Evolutionary conservation across 2,888 invertebrate species (phyloP), one percentile per base, ranked within the genome.

Genomic region (Microctonus aethiopoides): DNA sequence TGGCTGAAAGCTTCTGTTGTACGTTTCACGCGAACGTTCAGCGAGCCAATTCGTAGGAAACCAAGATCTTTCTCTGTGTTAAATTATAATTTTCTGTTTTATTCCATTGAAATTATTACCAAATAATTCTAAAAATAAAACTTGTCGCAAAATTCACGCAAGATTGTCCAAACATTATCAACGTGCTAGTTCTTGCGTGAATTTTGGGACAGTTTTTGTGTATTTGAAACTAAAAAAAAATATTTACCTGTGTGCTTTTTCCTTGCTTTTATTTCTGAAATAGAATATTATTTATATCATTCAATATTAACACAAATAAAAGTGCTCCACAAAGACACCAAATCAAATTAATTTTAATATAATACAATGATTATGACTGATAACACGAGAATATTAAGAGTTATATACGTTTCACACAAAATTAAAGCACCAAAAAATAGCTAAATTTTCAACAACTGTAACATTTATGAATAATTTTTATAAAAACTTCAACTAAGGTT

Each of bases 1-100:
- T 95, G 94, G 88, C 95, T 95, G 88, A 96, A 95, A 22, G 95
- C 95, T 86, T 96, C 96, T 70, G 96, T 95, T 60, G 96, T 96
- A 87, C 94, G 95, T 89, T 96, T 96, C 80, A 96, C 95, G 83
- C 95, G 91, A 60, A 96, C 95, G 88, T 96, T 96, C 86, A 96
- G 88, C 22, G 96, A 96, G 80, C 96, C 96, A 88, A 96, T 96
- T 83, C 96, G 92, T 77, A 96, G 91, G 88, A 96, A 96, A 79
- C 95, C 93, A 87, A 92, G 90, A 88, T 96, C 96, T 89, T 94
- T 95, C 88, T 95, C 95, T 94, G 89, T 59, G 70, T 77, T 69
- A 72, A 74, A 62, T 75, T 76, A 68, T 68, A 74, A 74, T 74
- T n/a, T 68, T 71, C 67, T 65, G 67, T 71, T 78, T 75, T 76